These are phyloP conservation scores for Ochropleura leucogaster DNA, from an alignment of 2,888 invertebrate genomes.

Conservation along the genomic window DNA sequence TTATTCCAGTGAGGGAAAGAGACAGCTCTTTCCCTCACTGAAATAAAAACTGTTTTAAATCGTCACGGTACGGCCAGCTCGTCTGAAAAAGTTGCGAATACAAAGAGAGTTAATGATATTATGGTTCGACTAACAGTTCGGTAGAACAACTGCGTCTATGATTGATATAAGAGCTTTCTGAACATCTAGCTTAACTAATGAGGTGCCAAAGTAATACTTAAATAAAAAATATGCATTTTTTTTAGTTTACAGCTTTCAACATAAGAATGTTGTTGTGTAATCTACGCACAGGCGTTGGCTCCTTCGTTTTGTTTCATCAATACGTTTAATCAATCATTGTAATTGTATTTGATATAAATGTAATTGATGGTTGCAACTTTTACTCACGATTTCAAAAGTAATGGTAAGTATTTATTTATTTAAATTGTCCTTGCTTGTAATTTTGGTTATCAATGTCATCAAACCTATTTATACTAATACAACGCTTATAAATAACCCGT, in stretches of 20 bases:
- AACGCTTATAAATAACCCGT: neutral
- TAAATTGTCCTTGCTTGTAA: constrained; percentile 1
- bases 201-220: neutral
- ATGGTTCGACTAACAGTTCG: constrained; percentile 2
- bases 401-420: constrained; percentile 20
- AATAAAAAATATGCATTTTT: neutral
- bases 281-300: constrained; percentile 21
- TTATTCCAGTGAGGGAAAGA: too few relatives aligned
- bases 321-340: constrained; percentile 49
- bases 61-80: too few relatives aligned
- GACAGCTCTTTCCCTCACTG: too few relatives aligned
- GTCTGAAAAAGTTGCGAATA: constrained; percentile 14
- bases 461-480: neutral
- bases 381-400: constrained; percentile 31
- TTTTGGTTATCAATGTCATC: neutral
- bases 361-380: constrained; percentile 50
- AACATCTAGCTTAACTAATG: neutral
- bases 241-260: constrained; percentile 21
- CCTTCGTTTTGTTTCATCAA: constrained; percentile 47
- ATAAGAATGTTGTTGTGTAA: constrained; percentile 44
- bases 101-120: constrained; percentile 11
- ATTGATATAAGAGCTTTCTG: constrained; percentile 11
- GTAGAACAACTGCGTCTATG: neutral
- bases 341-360: constrained; percentile 42
- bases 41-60: too few relatives aligned